Evolutionary conservation across 2,797 vertebrate species (phyloP).

Genomic region (Pangasius macronema): DNA sequence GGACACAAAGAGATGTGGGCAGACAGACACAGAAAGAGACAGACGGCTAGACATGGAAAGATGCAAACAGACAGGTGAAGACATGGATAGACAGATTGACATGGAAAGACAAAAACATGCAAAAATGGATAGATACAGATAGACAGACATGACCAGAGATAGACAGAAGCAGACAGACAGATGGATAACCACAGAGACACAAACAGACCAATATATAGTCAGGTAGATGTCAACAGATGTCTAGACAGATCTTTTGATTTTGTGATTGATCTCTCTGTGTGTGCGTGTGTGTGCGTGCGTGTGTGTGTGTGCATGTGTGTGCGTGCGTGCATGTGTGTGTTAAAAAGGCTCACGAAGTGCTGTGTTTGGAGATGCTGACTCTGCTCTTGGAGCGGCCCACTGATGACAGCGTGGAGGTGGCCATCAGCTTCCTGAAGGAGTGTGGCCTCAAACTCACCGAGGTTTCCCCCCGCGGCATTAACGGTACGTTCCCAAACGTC

Average conservation of each 20-base stretch:
- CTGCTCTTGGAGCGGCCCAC: constrained; percentile 93
- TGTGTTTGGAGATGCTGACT: constrained; percentile 96
- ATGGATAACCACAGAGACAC: neutral
- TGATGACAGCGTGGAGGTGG: constrained; percentile 95
- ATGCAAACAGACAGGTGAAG: neutral
- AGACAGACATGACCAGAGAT: neutral
- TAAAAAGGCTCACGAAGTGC: constrained; percentile 90
- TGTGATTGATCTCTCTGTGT: neutral
- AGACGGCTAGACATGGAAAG: neutral
- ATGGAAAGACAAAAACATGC: neutral
- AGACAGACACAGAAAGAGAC: neutral
- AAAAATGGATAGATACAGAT: neutral
- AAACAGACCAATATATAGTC: neutral
- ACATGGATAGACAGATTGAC: neutral
- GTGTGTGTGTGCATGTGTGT: neutral
- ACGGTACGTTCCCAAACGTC: constrained; percentile 73
- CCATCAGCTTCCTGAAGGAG: constrained; percentile 95
- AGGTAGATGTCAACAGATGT: neutral
- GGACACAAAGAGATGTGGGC: neutral
- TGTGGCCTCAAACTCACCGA: constrained; percentile 95
- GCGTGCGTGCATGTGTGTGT: neutral
- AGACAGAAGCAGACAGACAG: neutral
- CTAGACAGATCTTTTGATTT: neutral
- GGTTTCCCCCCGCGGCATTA: constrained; percentile 93
- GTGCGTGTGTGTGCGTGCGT: neutral